Conservation (phyloP, 2,797 vertebrate genomes). For the Semaprochilodus insignis region DNA sequence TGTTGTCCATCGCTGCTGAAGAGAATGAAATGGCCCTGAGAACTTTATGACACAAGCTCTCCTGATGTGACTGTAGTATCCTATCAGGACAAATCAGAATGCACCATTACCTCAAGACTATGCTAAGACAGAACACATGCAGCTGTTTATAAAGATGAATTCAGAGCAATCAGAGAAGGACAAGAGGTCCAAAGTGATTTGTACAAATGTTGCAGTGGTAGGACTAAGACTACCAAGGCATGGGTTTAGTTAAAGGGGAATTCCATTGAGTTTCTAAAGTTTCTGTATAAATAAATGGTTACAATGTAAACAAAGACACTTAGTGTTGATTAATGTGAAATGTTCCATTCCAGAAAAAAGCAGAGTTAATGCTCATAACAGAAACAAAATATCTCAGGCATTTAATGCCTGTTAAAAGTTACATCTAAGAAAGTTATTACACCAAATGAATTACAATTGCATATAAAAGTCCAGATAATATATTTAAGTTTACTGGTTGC, state of each 20-base stretch:
- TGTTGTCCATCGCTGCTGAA: conserved; percentile 84
- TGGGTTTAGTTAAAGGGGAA: not conserved
- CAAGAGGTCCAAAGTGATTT: not conserved
- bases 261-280: not conserved
- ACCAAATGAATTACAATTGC: no score
- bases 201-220: not conserved
- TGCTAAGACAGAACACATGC: not conserved
- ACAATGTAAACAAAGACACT: no score
- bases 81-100: not conserved
- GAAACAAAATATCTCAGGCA: no score
- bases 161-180: not conserved
- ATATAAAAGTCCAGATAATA: not conserved
- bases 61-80: not conserved
- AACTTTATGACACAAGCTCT: conserved; percentile 22
- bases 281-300: not conserved
- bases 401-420: no score
- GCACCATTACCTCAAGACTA: not conserved
- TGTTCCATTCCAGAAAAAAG: not conserved
- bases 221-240: not conserved
- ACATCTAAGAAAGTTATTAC: no score
- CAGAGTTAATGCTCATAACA: no score
- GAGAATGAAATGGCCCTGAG: conserved; percentile 64
- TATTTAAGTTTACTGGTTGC: not conserved
- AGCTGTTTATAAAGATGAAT: not conserved
- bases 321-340: not conserved